Conservation (phyloP, 2,113 vertebrate genomes). For the Sander vitreus region DNA sequence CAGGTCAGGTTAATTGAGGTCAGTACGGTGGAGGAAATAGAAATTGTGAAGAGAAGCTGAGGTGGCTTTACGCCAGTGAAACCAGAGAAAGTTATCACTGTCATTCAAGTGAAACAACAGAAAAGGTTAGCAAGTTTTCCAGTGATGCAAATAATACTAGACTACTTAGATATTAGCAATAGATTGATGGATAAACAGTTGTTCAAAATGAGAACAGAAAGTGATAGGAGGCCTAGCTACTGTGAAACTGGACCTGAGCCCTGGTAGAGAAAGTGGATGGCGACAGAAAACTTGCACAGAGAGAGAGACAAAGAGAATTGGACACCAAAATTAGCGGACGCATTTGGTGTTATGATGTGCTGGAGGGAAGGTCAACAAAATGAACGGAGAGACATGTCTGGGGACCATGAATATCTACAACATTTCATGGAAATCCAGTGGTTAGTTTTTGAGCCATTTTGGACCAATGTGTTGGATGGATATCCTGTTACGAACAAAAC, state of each 20-base stretch:
- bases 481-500: not conserved
- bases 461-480: not conserved
- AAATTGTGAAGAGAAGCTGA: not conserved
- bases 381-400: not conserved
- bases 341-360: not conserved
- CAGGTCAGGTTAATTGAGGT: not conserved
- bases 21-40: too few relatives aligned
- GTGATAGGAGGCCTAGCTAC: not conserved
- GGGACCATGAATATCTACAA: not conserved
- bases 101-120: not conserved
- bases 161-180: not conserved
- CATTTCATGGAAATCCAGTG: not conserved
- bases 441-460: not conserved
- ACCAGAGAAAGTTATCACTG: not conserved
- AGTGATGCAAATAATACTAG: not conserved
- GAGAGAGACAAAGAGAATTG: not conserved
- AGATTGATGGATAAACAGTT: not conserved
- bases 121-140: not conserved
- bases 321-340: not conserved
- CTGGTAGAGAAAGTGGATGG: not conserved
- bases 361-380: not conserved
- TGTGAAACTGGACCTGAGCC: not conserved
- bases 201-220: not conserved
- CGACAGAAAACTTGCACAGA: not conserved
- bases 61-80: not conserved